Evolutionary conservation across 2,113 vertebrate species (phyloP).

Genomic region (Tupaia chinensis): DNA sequence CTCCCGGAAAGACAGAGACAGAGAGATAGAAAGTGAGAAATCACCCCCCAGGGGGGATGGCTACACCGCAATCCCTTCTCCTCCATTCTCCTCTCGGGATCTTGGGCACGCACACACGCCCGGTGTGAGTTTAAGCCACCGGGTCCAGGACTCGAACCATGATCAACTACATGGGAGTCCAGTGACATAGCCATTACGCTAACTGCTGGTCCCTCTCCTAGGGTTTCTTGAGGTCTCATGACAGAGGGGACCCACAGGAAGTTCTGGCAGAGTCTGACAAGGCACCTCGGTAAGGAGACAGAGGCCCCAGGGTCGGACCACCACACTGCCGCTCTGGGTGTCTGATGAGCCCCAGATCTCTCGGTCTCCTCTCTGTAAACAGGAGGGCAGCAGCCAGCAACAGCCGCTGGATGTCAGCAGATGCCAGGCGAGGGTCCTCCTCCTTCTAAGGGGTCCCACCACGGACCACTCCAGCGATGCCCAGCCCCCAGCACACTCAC

Average conservation of each 20-base stretch:
- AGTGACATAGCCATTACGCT: too few relatives aligned
- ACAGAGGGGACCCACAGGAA: background rate
- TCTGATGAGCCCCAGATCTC: background rate
- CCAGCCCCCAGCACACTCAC: too few relatives aligned
- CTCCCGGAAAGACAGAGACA: too few relatives aligned
- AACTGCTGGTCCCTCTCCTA: background rate
- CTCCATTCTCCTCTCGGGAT: too few relatives aligned
- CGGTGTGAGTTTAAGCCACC: too few relatives aligned
- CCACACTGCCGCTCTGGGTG: background rate
- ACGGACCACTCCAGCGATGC: background rate
- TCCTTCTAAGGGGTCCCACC: background rate
- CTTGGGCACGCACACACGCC: too few relatives aligned
- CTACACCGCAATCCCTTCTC: too few relatives aligned
- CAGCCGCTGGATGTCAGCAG: background rate
- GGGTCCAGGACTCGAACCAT: too few relatives aligned
- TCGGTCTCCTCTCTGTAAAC: background rate
- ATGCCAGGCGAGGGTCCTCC: too few relatives aligned
- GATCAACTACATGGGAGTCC: too few relatives aligned
- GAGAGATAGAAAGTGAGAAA: too few relatives aligned
- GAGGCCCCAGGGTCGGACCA: background rate
- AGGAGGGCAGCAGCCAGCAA: background rate
- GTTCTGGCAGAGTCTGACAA: background rate
- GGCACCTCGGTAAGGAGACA: background rate
- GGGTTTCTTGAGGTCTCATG: background rate
- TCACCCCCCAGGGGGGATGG: too few relatives aligned